phyloP scores from a whole-genome alignment of 2,113 vertebrate genomes.

The Thinocorus orbignyianus region DNA sequence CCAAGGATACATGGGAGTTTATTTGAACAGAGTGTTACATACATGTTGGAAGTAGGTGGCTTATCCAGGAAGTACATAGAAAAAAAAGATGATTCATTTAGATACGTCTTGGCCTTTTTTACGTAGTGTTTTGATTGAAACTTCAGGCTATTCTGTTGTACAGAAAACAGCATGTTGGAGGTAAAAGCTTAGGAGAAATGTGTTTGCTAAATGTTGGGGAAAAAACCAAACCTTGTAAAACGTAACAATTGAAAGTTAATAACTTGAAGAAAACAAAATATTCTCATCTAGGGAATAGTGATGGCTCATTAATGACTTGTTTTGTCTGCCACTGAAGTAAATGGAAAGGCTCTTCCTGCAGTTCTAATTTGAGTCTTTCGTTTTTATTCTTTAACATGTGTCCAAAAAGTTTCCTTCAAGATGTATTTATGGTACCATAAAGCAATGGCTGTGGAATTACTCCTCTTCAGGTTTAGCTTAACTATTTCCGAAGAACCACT shows the following conservation, averaged over 20 bases:
- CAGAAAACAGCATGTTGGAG: not conserved
- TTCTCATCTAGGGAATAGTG: not conserved
- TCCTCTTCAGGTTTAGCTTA: not conserved
- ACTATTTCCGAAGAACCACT: not conserved
- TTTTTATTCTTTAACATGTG: not conserved
- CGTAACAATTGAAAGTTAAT: not conserved
- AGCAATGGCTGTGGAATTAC: not conserved
- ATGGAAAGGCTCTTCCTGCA: not conserved
- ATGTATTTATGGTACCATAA: not conserved
- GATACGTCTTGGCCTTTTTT: not conserved
- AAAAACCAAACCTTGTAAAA: not conserved
- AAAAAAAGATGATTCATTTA: not conserved
- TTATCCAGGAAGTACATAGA: not conserved
- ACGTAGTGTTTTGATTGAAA: not conserved
- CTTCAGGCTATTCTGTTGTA: not conserved
- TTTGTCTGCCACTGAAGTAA: not conserved
- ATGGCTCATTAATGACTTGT: not conserved
- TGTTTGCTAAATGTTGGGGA: not conserved
- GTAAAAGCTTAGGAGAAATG: not conserved
- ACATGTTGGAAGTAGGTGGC: not conserved
- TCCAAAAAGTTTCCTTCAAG: not conserved
- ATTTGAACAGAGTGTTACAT: not conserved
- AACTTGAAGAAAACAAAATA: not conserved
- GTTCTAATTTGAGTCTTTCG: not conserved
- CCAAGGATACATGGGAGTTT: not conserved